Conservation (phyloP, 2,888 invertebrate species). For the Brassicogethes aeneus region DNA sequence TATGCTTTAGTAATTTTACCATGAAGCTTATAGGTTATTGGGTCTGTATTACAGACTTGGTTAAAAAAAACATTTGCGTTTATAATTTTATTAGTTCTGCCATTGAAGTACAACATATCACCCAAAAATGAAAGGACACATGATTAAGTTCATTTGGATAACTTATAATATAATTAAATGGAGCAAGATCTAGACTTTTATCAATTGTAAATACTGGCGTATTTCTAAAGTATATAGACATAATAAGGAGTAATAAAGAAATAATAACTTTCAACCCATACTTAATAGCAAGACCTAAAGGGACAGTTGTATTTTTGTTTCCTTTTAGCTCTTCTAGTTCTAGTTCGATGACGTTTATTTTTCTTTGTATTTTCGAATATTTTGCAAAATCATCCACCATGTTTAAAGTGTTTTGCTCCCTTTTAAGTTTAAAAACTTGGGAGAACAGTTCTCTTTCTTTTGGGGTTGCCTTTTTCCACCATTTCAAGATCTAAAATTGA, state of each 20-base stretch:
- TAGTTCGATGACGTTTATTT: constrained; percentile 46
- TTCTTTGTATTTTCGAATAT: constrained; percentile 50
- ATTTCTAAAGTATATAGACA: constrained; percentile 40
- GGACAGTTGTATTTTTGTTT: constrained; percentile 18
- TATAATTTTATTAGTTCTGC: constrained; percentile 29
- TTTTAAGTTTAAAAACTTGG: constrained; percentile 41
- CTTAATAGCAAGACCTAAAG: constrained; percentile 25
- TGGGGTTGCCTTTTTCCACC: constrained; percentile 41
- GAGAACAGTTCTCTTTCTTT: constrained; percentile 40
- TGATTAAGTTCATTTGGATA: constrained; percentile 45
- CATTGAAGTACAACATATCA: constrained; percentile 42
- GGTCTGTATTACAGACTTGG: too few relatives aligned
- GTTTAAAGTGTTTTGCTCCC: constrained; percentile 43
- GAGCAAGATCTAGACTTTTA: constrained; percentile 39
- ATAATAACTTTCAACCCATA: constrained; percentile 39
- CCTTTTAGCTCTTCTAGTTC: constrained; percentile 38
- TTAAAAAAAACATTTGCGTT: too few relatives aligned
- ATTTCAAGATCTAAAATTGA: constrained; percentile 44
- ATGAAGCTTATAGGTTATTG: too few relatives aligned
- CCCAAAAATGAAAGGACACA: constrained; percentile 47
- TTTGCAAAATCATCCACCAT: constrained; percentile 53
- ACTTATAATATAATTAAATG: constrained; percentile 41
- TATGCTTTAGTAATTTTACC: too few relatives aligned
- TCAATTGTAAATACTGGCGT: constrained; percentile 42
- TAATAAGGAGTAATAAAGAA: constrained; percentile 32